These are phyloP conservation scores for Pseudomyrmex sp. DNA, from an alignment of 1,140 invertebrate species.

Conservation along the genomic window DNA sequence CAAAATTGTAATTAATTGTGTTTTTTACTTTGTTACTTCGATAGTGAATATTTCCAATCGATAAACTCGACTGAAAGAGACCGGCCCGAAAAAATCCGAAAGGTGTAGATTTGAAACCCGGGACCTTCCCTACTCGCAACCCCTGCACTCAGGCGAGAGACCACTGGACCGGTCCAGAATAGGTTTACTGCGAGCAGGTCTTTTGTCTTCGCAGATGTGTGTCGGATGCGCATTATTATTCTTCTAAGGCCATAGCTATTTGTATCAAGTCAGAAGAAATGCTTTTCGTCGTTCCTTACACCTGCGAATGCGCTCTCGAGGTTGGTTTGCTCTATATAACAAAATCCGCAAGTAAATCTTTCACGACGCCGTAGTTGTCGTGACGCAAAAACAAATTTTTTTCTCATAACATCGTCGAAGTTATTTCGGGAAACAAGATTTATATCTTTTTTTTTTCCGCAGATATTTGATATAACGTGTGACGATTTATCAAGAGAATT, in stretches of 20 bases:
- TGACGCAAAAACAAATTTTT: slow-evolving; percentile 21
- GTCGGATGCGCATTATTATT: slow-evolving; percentile 41
- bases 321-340: slow-evolving; percentile 19
- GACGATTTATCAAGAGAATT: neutral
- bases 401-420: neutral
- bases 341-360: slow-evolving; percentile 44
- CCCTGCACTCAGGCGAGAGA: no score
- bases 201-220: slow-evolving; percentile 13
- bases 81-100: no score
- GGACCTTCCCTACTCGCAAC: no score
- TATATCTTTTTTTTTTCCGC: slow-evolving; percentile 14
- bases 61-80: no score
- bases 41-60: no score
- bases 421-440: neutral
- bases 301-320: neutral
- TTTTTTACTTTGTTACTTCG: no score
- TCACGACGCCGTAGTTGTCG: slow-evolving; percentile 19
- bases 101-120: no score
- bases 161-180: neutral
- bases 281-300: slow-evolving; percentile 28
- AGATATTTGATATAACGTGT: neutral
- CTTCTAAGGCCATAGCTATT: slow-evolving; percentile 31
- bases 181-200: neutral
- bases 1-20: no score
- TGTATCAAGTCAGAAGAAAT: slow-evolving; percentile 42